Evolutionary conservation across 1,140 invertebrate genomes (phyloP), one percentile per base, ranked within the genome.

Genomic region (Bilobella aurantiaca): DNA sequence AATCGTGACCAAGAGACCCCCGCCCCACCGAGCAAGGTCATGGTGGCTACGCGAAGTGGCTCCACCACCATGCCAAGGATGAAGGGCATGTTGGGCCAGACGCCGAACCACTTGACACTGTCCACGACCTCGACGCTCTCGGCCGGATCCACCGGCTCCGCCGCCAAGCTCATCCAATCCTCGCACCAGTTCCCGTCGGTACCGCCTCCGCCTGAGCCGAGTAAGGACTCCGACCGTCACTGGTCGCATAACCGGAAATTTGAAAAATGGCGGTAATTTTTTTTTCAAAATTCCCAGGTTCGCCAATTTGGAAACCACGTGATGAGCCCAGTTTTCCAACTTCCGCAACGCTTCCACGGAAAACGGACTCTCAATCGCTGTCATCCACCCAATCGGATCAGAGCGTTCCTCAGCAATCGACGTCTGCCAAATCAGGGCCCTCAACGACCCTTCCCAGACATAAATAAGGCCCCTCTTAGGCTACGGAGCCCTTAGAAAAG

Each of bases 131-230:
- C 91, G 65, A 95, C 93, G 5, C 32, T 69, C 89, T 92, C 73
- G 93, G 91, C 78, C 93, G 91, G 92, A 72, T 94, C 91, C 77
- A 94, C 90, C 53, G 90, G 91, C 72, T 92, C 89, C 75, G 91
- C 95, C 77, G 93, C 93, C 23, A 85, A 90, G 74, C 84, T 96
- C 68, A 93, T 95, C 75, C 91, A 94, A 79, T 90, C 91, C 64
- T 94, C 91, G 89, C 91, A 74, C 92, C 92, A 49, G 85, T 93
- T 92, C 78, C 89, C 91, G 70, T 89, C 89, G 28, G 84, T 87
- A 65, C 84, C 85, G 76, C 71, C 60, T 68, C 85, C 87, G 73
- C 88, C 89, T 80, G 90, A 92, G 79, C 81, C 91, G 83, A 89
- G 90, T 92, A 87, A 86, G 69, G n/a, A n/a, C n/a, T n/a, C 29